phyloP scores from a whole-genome alignment of 2,888 invertebrate species.

The Aporophyla lueneburgensis region DNA sequence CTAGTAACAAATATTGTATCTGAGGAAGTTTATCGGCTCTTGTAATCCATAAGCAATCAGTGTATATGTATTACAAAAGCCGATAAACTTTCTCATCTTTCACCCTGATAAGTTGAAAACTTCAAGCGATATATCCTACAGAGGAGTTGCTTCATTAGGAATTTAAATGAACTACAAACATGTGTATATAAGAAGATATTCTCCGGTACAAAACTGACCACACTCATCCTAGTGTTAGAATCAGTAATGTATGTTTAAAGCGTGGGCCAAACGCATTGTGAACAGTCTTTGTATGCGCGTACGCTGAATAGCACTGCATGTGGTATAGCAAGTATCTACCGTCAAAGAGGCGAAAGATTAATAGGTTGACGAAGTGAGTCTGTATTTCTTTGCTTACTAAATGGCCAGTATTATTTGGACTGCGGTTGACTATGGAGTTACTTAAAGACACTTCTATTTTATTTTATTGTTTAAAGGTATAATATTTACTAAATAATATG shows the following conservation, averaged over 20 bases:
- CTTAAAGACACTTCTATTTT: too few species aligned
- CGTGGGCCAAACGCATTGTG: conserved; percentile 54
- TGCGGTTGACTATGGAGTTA: neutral
- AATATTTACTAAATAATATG: too few species aligned
- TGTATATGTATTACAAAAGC: too few species aligned
- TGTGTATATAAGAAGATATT: neutral
- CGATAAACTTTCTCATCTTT: neutral
- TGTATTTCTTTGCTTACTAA: neutral
- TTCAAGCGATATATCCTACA: neutral
- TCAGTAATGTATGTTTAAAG: conserved; percentile 39
- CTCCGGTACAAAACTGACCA: conserved; percentile 38
- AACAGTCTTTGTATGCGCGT: conserved; percentile 31
- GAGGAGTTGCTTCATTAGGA: neutral
- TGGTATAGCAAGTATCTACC: neutral
- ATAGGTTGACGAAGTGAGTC: conserved; percentile 26
- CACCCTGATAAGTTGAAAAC: neutral
- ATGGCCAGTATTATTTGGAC: conserved; percentile 3
- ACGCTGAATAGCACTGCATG: conserved; percentile 31
- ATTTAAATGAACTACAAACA: too few species aligned
- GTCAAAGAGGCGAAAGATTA: conserved; percentile 34
- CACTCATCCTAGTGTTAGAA: conserved; percentile 43
- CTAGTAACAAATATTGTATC: too few species aligned
- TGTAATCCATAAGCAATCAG: too few species aligned
- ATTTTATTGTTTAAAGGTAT: too few species aligned
- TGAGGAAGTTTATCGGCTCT: too few species aligned